Percentiles rank a stretch among this genome's conserved stretches.
Evolutionary conservation across 1,140 invertebrate genomes (phyloP).

Genomic region (Drosophila ambigua): DNA sequence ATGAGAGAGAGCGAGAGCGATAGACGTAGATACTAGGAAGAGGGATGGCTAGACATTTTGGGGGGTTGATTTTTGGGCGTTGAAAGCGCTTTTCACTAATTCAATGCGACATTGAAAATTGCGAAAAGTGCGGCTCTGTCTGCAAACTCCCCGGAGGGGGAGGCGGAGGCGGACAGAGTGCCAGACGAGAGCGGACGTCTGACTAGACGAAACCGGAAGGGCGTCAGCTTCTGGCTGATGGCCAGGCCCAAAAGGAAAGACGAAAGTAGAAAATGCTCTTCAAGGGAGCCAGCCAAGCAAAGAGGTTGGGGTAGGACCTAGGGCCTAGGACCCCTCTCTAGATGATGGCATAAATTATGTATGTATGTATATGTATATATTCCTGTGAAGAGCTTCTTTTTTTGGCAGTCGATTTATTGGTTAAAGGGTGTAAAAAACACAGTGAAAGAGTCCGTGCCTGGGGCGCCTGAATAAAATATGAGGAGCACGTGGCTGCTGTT

Average conservation of each 20-base stretch:
- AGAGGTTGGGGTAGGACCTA: background rate
- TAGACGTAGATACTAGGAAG: conserved; percentile 1
- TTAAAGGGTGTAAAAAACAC: conserved; percentile 23
- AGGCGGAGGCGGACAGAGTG: conserved; percentile 16
- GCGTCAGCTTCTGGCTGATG: conserved; percentile 63
- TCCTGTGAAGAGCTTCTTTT: conserved; percentile 43
- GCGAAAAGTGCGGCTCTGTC: conserved; percentile 44
- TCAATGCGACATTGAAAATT: conserved; percentile 83
- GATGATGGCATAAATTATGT: conserved; percentile 71
- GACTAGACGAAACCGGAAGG: conserved; percentile 77
- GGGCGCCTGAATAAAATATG: conserved; percentile 37
- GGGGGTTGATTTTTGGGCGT: conserved; percentile 78
- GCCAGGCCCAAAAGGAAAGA: conserved; percentile 29
- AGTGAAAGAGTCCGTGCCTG: background rate
- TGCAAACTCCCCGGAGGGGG: conserved; percentile 44
- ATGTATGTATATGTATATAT: conserved; percentile 74
- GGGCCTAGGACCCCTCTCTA: too few relatives aligned
- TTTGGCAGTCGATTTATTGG: conserved; percentile 40
- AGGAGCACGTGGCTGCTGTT: conserved; percentile 34
- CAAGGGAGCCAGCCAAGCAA: conserved; percentile 18
- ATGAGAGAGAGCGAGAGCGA: background rate
- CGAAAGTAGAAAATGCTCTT: conserved; percentile 8
- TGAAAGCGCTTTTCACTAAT: conserved; percentile 81
- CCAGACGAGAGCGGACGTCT: conserved; percentile 18
- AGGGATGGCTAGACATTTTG: conserved; percentile 47